Evolutionary conservation across 2,113 vertebrate species (phyloP).

Genomic region (Mastomys natalensis): DNA sequence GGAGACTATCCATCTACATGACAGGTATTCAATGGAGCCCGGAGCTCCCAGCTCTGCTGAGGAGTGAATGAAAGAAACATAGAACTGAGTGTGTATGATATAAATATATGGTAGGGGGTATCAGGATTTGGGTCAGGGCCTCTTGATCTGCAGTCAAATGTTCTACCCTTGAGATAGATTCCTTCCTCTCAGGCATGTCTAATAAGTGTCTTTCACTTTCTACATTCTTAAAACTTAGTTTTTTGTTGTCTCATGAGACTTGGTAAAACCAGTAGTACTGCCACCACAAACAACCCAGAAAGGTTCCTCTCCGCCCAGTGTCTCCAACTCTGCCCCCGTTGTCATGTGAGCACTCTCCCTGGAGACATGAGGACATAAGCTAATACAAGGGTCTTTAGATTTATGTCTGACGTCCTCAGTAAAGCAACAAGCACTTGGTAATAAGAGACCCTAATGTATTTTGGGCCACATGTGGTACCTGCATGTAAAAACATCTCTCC

Average conservation of each 20-base stretch:
- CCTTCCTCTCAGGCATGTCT: rapidly evolving
- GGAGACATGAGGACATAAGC: not conserved
- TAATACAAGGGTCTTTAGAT: not conserved
- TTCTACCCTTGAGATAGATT: constrained; percentile 30
- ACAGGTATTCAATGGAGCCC: not conserved
- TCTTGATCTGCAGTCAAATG: constrained; percentile 48
- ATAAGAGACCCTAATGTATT: not conserved
- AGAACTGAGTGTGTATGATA: not conserved
- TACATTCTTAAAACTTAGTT: not conserved
- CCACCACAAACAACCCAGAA: not conserved
- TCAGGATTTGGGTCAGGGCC: constrained; percentile 25
- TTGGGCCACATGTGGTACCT: not conserved
- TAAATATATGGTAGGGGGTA: not conserved
- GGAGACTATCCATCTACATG: not conserved
- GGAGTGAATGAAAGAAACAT: not conserved
- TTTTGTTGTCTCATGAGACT: not conserved
- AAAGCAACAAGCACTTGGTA: not conserved
- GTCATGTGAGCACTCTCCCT: too few species aligned
- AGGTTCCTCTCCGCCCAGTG: not conserved
- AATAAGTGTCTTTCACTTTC: not conserved
- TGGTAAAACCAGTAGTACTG: not conserved
- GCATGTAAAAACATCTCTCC: not conserved
- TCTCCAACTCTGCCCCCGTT: not conserved
- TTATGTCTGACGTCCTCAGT: not conserved
- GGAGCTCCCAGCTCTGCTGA: not conserved